phyloP scores from a whole-genome alignment of 2,888 invertebrate species.

The Yponomeuta evonymella region DNA sequence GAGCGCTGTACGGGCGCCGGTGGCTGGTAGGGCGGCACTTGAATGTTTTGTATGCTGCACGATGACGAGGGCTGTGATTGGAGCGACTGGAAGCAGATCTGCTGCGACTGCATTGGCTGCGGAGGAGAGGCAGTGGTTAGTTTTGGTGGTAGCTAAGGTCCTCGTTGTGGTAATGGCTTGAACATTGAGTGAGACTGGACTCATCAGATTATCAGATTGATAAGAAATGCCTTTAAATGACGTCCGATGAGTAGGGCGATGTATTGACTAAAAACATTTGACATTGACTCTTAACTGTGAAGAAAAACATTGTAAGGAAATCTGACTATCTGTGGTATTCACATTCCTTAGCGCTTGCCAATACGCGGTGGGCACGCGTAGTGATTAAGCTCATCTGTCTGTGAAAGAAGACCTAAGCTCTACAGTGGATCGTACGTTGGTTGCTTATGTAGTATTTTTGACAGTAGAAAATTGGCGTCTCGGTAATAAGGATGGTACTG shows the following conservation, averaged over 20 bases:
- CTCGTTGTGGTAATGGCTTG: too few species aligned
- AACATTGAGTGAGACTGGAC: too few species aligned
- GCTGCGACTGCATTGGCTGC: conserved; percentile 63
- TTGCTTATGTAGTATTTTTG: too few species aligned
- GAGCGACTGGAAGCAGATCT: conserved; percentile 52
- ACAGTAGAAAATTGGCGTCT: background rate
- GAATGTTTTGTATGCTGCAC: conserved; percentile 27
- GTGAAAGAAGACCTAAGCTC: too few species aligned
- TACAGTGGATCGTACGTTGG: too few species aligned
- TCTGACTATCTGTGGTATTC: background rate
- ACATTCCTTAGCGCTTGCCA: background rate
- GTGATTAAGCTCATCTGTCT: too few species aligned
- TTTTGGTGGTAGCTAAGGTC: background rate
- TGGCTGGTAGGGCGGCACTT: conserved; percentile 29
- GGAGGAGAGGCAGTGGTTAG: conserved; percentile 24
- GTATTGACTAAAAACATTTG: too few species aligned
- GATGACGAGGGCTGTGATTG: conserved; percentile 19
- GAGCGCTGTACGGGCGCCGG: conserved; percentile 26
- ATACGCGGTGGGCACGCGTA: background rate
- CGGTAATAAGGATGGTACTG: too few species aligned
- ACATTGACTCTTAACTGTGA: background rate
- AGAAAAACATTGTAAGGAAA: background rate
- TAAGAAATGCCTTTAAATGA: too few species aligned
- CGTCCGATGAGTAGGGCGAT: too few species aligned
- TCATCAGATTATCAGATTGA: too few species aligned